A percentile compares a stretch with the other conserved stretches of the same genome.
phyloP scores from a whole-genome alignment of 2,888 invertebrate genomes.

The Pseudeuparius sepicola region DNA sequence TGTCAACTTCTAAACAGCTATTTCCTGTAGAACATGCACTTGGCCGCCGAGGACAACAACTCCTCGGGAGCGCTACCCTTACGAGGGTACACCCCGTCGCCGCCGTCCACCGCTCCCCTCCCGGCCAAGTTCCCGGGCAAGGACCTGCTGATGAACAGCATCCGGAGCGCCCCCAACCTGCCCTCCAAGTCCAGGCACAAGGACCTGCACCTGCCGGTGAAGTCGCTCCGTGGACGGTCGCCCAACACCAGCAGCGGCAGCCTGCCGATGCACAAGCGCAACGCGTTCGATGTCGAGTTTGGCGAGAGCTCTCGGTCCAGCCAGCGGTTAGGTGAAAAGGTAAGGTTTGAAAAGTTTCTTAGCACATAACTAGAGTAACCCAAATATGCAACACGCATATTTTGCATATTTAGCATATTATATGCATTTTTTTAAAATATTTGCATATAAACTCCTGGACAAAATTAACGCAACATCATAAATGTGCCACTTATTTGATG shows the following conservation, averaged over 20 bases:
- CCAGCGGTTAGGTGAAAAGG: too few relatives aligned
- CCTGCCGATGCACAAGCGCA: conserved; percentile 30
- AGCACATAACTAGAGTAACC: too few relatives aligned
- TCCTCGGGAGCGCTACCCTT: conserved; percentile 50
- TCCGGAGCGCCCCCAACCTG: conserved; percentile 70
- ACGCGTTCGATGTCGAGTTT: conserved; percentile 35
- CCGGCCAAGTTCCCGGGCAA: conserved; percentile 71
- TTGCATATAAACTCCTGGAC: too few relatives aligned
- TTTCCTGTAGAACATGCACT: conserved; percentile 54
- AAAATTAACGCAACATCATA: too few relatives aligned
- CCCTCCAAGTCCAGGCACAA: conserved; percentile 61
- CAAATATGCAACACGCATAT: too few relatives aligned
- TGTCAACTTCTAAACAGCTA: too few relatives aligned
- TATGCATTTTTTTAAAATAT: too few relatives aligned
- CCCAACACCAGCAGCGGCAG: conserved; percentile 52
- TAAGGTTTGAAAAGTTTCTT: too few relatives aligned
- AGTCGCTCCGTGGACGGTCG: conserved; percentile 52
- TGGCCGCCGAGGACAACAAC: conserved; percentile 45
- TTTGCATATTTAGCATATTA: too few relatives aligned
- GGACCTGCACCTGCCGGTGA: conserved; percentile 63
- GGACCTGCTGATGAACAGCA: conserved; percentile 59
- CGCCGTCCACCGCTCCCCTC: conserved; percentile 74
- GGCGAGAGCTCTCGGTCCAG: too few relatives aligned
- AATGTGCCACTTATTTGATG: too few relatives aligned
- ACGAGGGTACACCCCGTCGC: conserved; percentile 69